These are phyloP conservation scores for Spisula solida DNA, from an alignment of 2,888 invertebrate genomes.

Conservation along the genomic window DNA sequence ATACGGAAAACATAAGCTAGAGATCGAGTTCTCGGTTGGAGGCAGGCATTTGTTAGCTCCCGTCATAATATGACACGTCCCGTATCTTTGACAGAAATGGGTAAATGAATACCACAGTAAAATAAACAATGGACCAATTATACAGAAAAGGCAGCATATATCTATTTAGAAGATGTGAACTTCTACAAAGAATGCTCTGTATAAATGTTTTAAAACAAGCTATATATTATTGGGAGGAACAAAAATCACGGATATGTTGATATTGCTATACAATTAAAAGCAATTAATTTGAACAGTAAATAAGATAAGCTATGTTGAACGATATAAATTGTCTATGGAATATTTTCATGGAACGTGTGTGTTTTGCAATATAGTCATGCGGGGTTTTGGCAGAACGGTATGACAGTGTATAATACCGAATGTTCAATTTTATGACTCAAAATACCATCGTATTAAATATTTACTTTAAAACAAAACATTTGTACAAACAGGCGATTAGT, in stretches of 20 bases:
- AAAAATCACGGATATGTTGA: not conserved
- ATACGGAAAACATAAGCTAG: constrained; percentile 57
- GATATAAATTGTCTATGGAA: not conserved
- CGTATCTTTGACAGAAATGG: constrained; percentile 44
- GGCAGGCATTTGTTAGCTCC: constrained; percentile 40
- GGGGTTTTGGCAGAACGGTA: too few species aligned
- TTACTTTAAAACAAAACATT: not conserved
- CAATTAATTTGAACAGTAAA: not conserved
- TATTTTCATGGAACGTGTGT: not conserved
- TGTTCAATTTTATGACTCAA: too few species aligned
- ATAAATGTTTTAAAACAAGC: too few species aligned
- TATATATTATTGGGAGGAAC: not conserved
- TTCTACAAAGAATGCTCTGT: not conserved
- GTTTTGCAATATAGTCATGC: not conserved
- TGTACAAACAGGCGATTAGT: constrained; percentile 1
- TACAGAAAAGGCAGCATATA: constrained; percentile 7
- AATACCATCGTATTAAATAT: not conserved
- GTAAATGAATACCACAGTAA: constrained; percentile 26
- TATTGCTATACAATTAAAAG: not conserved
- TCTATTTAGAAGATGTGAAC: not conserved
- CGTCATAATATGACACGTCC: constrained; percentile 47
- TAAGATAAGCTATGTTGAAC: not conserved
- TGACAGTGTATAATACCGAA: too few species aligned
- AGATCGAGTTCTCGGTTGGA: constrained; percentile 47
- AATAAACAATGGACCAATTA: constrained; percentile 48